phyloP scores from a whole-genome alignment of 1,140 invertebrate genomes.

The Cyrtorhinus lividipennis region DNA sequence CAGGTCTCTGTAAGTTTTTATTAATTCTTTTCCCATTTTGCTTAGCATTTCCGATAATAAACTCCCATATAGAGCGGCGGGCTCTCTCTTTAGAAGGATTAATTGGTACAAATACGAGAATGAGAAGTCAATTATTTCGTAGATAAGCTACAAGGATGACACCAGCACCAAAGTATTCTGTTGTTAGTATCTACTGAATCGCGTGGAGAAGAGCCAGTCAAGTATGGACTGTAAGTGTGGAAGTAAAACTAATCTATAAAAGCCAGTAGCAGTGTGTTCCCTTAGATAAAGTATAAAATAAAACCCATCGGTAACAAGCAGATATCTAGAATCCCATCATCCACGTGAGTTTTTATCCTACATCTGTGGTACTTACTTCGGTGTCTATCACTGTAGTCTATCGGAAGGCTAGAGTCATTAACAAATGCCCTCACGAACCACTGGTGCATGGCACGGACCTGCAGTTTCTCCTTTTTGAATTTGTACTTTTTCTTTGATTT shows the following conservation, averaged over 20 bases:
- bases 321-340: background rate
- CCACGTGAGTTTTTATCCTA: background rate
- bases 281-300: background rate
- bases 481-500: slow-evolving; percentile 21
- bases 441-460: slow-evolving; percentile 22
- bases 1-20: too few relatives aligned
- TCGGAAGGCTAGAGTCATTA: slow-evolving; percentile 20
- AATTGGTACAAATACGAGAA: too few relatives aligned
- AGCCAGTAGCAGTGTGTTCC: background rate
- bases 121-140: too few relatives aligned
- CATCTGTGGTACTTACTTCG: slow-evolving; percentile 20
- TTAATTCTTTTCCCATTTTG: too few relatives aligned
- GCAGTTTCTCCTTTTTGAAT: slow-evolving; percentile 24
- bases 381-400: slow-evolving; percentile 20
- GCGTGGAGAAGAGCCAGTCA: background rate
- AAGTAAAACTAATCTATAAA: background rate
- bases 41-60: too few relatives aligned
- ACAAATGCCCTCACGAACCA: slow-evolving; percentile 25
- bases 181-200: too few relatives aligned
- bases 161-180: too few relatives aligned
- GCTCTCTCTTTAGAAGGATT: too few relatives aligned
- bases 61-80: too few relatives aligned
- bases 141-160: too few relatives aligned
- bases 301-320: background rate
- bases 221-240: background rate